Evolutionary conservation across 2,797 vertebrate species (phyloP).

Genomic region (Hozukius guyotensis): DNA sequence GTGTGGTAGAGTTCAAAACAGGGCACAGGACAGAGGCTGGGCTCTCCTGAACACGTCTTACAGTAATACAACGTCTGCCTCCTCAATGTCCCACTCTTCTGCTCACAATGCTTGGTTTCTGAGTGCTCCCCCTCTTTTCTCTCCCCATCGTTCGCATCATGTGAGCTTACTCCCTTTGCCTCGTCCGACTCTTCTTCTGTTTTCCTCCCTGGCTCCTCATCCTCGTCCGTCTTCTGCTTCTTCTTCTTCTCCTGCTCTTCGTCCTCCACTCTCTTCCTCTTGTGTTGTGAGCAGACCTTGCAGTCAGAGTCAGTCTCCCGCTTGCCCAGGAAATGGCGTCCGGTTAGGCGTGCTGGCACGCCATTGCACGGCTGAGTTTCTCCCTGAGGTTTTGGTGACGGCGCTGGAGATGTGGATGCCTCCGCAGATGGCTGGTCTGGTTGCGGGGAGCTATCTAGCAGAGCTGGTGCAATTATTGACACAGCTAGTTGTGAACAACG

Average conservation of each 20-base stretch:
- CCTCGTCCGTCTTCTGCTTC: constrained; percentile 20
- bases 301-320: constrained; percentile 60
- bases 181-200: fast-evolving
- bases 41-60: constrained; percentile 74
- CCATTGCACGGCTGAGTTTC: constrained; percentile 18
- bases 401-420: constrained; percentile 42
- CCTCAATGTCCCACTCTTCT: background rate
- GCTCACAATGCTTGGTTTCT: constrained; percentile 23
- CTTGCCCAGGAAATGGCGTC: constrained; percentile 73
- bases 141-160: background rate
- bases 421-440: constrained; percentile 38
- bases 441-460: constrained; percentile 57
- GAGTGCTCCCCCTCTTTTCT: constrained; percentile 11
- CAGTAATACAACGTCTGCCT: constrained; percentile 67
- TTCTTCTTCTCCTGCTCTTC: constrained; percentile 29
- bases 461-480: constrained; percentile 72
- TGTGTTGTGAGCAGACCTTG: constrained; percentile 67
- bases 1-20: constrained; percentile 82
- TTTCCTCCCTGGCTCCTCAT: background rate
- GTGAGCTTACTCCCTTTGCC: background rate
- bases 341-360: constrained; percentile 66
- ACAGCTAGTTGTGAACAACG: constrained; percentile 66
- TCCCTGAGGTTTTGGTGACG: constrained; percentile 42
- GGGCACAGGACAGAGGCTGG: constrained; percentile 76
- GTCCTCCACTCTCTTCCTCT: constrained; percentile 59